These are phyloP conservation scores for Hydropsyche tenuis DNA, from an alignment of 1,140 invertebrate genomes.

Conservation along the genomic window DNA sequence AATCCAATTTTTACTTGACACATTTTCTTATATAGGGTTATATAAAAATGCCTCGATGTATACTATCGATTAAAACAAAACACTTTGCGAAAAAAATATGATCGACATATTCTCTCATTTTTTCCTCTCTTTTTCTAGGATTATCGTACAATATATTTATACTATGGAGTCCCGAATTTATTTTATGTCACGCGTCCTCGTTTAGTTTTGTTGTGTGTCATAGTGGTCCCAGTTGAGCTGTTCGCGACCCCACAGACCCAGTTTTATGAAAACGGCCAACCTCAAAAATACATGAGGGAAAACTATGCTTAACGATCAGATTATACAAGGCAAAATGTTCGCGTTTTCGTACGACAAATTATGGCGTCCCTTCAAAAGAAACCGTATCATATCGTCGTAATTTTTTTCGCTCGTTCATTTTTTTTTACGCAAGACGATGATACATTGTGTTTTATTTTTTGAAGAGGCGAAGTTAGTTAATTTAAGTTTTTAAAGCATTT, in stretches of 20 bases:
- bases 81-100: no score
- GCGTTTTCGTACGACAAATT: not conserved
- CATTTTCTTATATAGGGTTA: no score
- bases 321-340: slow-evolving; percentile 1
- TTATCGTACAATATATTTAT: not conserved
- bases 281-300: slow-evolving; percentile 21
- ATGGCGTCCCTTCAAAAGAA: not conserved
- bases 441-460: no score
- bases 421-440: no score
- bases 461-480: no score
- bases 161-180: no score
- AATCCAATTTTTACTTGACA: no score
- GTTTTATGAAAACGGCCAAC: not conserved
- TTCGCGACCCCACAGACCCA: not conserved
- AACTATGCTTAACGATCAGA: not conserved
- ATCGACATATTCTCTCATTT: not conserved
- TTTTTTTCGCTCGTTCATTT: no score
- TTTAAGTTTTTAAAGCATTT: no score
- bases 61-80: no score
- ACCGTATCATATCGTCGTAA: no score
- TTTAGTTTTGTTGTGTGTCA: not conserved
- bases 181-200: not conserved
- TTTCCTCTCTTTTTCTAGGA: not conserved
- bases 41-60: no score
- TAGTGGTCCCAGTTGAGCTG: slow-evolving; percentile 10